A percentile compares a stretch with the other conserved stretches of the same genome.
Evolutionary conservation across 2,888 invertebrate genomes (phyloP).

Genomic region (Nemapogon koenigi): DNA sequence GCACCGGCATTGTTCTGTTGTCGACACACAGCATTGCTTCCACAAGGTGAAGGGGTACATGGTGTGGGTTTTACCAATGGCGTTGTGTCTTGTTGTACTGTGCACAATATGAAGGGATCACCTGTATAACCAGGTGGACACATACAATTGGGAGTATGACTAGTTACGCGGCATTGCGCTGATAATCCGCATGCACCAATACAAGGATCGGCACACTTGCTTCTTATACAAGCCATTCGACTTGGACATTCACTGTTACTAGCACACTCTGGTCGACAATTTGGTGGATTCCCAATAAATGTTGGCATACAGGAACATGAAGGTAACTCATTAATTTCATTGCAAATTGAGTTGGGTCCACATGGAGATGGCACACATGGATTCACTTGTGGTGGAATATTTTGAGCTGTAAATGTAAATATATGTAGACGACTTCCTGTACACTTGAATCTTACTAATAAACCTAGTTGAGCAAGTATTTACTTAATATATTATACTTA

Average conservation of each 20-base stretch:
- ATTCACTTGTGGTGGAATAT: slow-evolving; percentile 44
- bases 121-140: slow-evolving; percentile 72
- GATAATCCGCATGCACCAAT: slow-evolving; percentile 71
- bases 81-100: slow-evolving; percentile 32
- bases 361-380: slow-evolving; percentile 75
- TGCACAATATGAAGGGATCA: slow-evolving; percentile 73
- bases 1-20: slow-evolving; percentile 74
- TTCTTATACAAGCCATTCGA: slow-evolving; percentile 72
- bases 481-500: too few species aligned
- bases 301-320: slow-evolving; percentile 74
- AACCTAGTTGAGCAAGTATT: too few species aligned
- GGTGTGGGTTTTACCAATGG: slow-evolving; percentile 57
- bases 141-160: slow-evolving; percentile 73
- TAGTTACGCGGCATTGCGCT: slow-evolving; percentile 76
- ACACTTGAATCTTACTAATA: too few species aligned
- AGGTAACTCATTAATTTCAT: slow-evolving; percentile 65
- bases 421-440: too few species aligned
- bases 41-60: slow-evolving; percentile 75
- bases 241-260: slow-evolving; percentile 74
- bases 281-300: slow-evolving; percentile 72
- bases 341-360: slow-evolving; percentile 70
- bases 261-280: slow-evolving; percentile 76
- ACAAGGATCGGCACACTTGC: slow-evolving; percentile 78
- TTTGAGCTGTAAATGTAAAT: slow-evolving; percentile 32
- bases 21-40: slow-evolving; percentile 73